Evolutionary conservation across 2,797 vertebrate genomes (phyloP), one percentile per base, ranked within the genome.

Genomic region (Hydrocynus forskahlii): DNA sequence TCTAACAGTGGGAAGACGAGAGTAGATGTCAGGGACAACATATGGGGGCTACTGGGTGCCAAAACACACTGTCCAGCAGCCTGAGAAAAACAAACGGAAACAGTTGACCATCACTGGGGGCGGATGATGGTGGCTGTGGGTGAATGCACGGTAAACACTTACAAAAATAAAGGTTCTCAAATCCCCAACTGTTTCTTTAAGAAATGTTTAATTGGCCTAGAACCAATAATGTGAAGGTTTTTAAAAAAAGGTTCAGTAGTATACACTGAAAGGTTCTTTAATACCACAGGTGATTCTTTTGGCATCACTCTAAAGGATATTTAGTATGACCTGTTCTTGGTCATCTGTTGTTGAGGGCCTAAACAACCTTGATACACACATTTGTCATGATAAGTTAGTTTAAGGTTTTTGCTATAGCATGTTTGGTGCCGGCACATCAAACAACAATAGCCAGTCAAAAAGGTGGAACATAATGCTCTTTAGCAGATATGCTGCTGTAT

Each of bases 11-110:
- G 66, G 59, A 81, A 59, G 21, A 63, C 73, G 78, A 85, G 69
- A 68, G 40, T 69, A 70, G 60, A 82, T 81, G 74, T 76, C 70
- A 86, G 81, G 83, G 68, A 86, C 62, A 84, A 71, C 83, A 84
- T 62, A 79, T 66, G 62, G 35, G 25, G 63, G 21, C 21, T 68
- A 38, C 29, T 50, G 23, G 17, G 21, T 29, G 67, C 79, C 80
- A 86, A 84, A 77, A 63, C 72, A 83, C 79, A 82, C 79, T 68
- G 13, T 45, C 55, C 29, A 55, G 63, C 60, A 17, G 59, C 12
- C 60, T 74, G 23, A 78, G 66, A 59, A 83, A 57, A 40, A 38
- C 54, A 69, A 25, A 57, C 40, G 8, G 7, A 79, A 45, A 64
- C 13, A 12, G 1, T 10, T 7, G 55, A 14, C 17, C 17, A 62